phyloP scores from a whole-genome alignment of 2,888 invertebrate species.

The Andrena haemorrhoa region DNA sequence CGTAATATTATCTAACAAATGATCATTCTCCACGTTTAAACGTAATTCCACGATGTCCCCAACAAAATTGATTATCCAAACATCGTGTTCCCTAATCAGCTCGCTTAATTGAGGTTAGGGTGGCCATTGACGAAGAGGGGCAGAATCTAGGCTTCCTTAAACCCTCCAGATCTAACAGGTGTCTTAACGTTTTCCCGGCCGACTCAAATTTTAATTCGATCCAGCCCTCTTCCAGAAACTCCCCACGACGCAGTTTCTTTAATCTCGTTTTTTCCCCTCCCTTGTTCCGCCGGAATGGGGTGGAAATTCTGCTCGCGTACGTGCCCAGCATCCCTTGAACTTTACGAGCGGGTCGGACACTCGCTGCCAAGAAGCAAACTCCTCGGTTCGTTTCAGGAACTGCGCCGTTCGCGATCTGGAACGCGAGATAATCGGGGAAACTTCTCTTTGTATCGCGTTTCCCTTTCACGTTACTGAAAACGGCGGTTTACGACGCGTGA shows the following conservation, averaged over 20 bases:
- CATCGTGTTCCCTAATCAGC: too few relatives aligned
- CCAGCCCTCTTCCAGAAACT: conserved; percentile 35
- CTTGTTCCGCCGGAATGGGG: background rate
- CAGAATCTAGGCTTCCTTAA: background rate
- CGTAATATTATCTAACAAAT: too few relatives aligned
- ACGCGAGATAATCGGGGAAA: conserved; percentile 35
- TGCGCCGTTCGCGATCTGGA: conserved; percentile 30
- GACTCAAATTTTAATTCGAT: conserved; percentile 31
- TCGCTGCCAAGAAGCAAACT: conserved; percentile 41
- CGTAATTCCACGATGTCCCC: too few relatives aligned
- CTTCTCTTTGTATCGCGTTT: background rate
- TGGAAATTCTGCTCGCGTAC: conserved; percentile 57
- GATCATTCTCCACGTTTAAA: too few relatives aligned
- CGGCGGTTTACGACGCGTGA: conserved; percentile 20
- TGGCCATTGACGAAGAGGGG: background rate
- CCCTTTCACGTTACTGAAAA: conserved; percentile 18
- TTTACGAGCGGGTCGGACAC: conserved; percentile 59
- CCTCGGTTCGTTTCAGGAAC: conserved; percentile 48
- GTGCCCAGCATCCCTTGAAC: conserved; percentile 64
- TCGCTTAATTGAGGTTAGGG: background rate
- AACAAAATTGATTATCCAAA: too few relatives aligned
- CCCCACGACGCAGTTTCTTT: conserved; percentile 39
- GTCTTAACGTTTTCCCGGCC: background rate
- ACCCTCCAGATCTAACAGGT: conserved; percentile 1
- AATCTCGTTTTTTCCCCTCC: conserved; percentile 56